Conservation (phyloP, 2,888 invertebrate species). For the Minunthozetes semirufus region DNA sequence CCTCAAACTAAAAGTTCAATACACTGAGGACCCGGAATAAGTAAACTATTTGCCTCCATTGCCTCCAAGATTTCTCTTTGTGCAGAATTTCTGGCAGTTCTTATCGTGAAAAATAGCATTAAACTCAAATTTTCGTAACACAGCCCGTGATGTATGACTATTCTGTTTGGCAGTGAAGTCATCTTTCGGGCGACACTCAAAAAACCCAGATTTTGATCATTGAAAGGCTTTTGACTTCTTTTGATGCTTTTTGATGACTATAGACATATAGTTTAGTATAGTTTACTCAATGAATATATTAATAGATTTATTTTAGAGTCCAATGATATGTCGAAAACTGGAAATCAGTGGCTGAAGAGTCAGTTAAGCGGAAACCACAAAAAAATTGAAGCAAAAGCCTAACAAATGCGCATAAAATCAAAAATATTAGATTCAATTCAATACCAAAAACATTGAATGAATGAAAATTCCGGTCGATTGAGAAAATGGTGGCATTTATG, state of each 20-base stretch:
- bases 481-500: background rate
- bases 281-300: constrained; percentile 21
- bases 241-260: background rate
- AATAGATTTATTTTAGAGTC: constrained; percentile 13
- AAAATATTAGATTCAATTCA: background rate
- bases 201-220: background rate
- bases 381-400: background rate
- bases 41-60: background rate
- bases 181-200: constrained; percentile 7
- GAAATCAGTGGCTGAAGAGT: background rate
- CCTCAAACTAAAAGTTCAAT: constrained; percentile 10
- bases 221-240: background rate
- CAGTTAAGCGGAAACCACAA: constrained; percentile 22
- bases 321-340: constrained; percentile 16
- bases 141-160: background rate
- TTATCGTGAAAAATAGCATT: background rate
- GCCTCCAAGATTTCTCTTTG: too few relatives aligned
- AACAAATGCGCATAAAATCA: constrained; percentile 17
- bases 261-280: background rate
- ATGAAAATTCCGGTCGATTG: background rate
- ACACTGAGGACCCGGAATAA: background rate
- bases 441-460: background rate
- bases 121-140: background rate
- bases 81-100: too few relatives aligned
- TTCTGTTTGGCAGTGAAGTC: constrained; percentile 8